Evolutionary conservation across 2,113 vertebrate genomes (phyloP).

Genomic region (Nyctibius bracteatus): DNA sequence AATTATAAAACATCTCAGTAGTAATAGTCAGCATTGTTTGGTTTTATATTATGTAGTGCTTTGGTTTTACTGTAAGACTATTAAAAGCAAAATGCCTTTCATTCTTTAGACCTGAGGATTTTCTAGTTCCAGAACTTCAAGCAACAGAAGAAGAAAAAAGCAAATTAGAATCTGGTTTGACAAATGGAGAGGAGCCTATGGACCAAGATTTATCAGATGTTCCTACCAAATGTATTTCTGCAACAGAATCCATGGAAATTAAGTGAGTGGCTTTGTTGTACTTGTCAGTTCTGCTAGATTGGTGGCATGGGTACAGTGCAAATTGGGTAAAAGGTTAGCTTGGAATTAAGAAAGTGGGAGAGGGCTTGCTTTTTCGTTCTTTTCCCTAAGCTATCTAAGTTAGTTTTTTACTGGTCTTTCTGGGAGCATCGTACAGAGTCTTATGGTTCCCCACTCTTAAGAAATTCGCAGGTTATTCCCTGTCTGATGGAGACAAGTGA

Average conservation of each 20-base stretch:
- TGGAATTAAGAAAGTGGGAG: neutral
- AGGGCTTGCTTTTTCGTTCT: neutral
- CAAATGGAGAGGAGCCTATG: slow-evolving; percentile 98
- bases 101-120: slow-evolving; percentile 89
- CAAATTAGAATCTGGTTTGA: slow-evolving; percentile 91
- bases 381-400: neutral
- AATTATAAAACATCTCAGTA: neutral
- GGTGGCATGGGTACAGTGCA: neutral
- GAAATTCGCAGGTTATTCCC: neutral
- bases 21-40: neutral
- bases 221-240: slow-evolving; percentile 93
- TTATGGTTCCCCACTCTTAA: neutral
- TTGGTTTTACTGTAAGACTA: neutral
- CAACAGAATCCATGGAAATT: slow-evolving; percentile 91
- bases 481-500: neutral
- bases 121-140: slow-evolving; percentile 96
- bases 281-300: neutral
- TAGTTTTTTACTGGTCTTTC: neutral
- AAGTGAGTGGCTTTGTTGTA: slow-evolving; percentile 78
- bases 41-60: neutral
- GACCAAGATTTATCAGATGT: slow-evolving; percentile 96
- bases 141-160: slow-evolving; percentile 97
- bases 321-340: neutral
- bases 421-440: neutral
- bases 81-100: slow-evolving; percentile 30